phyloP scores from a whole-genome alignment of 2,113 vertebrate species.

The Rhinogobius similis region DNA sequence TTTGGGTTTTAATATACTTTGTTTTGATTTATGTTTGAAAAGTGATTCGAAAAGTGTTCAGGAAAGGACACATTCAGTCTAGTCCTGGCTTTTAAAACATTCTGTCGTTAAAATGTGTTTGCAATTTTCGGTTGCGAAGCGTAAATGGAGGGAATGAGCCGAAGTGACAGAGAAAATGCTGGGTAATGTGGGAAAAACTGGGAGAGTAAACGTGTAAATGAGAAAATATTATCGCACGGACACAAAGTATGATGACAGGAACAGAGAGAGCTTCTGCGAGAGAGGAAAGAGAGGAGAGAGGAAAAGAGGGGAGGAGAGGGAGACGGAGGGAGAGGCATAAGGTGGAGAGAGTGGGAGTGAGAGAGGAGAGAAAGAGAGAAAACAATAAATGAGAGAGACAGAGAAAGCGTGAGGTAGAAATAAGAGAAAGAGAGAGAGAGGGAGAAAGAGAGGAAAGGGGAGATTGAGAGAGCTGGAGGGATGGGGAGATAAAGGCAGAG shows the following conservation, averaged over 20 bases:
- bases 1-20: no score
- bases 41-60: no score
- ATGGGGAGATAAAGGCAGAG: conserved; percentile 50
- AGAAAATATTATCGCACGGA: background rate
- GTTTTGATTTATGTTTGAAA: no score
- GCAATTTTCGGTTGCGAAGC: no score
- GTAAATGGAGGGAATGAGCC: no score
- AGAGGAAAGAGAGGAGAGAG: background rate
- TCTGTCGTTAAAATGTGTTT: no score
- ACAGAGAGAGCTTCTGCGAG: background rate
- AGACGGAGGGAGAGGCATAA: conserved; percentile 30
- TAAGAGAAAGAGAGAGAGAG: no score
- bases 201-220: background rate
- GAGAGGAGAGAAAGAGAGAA: no score
- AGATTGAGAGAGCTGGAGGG: background rate
- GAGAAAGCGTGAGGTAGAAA: no score
- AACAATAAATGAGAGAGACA: background rate
- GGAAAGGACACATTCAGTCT: no score
- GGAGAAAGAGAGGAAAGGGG: background rate
- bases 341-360: background rate
- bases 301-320: background rate
- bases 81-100: no score
- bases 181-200: no score
- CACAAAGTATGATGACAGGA: background rate
- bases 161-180: background rate